Conservation (phyloP, 2,113 vertebrate genomes). For the Leiothrix lutea region DNA sequence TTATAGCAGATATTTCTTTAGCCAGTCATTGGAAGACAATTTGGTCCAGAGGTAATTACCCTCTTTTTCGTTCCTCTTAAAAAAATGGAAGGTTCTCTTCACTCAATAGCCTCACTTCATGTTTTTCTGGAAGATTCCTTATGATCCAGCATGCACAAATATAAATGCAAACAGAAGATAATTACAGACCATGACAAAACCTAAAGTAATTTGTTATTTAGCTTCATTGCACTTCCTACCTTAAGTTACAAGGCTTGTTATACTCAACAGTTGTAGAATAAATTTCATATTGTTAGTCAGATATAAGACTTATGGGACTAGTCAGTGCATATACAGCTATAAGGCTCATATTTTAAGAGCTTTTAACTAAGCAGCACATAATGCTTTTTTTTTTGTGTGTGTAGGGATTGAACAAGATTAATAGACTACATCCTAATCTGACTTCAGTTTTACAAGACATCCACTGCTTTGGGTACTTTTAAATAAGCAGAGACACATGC, state of each 20-base stretch:
- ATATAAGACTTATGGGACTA: neutral
- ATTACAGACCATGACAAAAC: neutral
- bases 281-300: neutral
- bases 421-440: conserved; percentile 18
- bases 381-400: neutral
- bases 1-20: neutral
- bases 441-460: conserved; percentile 43
- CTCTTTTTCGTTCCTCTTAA: neutral
- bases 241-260: neutral
- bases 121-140: conserved; percentile 35
- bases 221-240: neutral
- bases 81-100: neutral
- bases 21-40: neutral
- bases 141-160: neutral
- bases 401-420: neutral
- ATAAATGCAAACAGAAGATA: neutral
- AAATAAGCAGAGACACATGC: neutral
- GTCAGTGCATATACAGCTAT: neutral
- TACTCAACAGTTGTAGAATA: neutral
- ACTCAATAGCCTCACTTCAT: neutral
- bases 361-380: neutral
- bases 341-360: neutral
- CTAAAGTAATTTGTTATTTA: neutral
- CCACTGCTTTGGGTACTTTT: neutral
- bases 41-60: neutral